Conservation (phyloP, 2,888 invertebrate genomes). For the Latrodectus elegans region DNA sequence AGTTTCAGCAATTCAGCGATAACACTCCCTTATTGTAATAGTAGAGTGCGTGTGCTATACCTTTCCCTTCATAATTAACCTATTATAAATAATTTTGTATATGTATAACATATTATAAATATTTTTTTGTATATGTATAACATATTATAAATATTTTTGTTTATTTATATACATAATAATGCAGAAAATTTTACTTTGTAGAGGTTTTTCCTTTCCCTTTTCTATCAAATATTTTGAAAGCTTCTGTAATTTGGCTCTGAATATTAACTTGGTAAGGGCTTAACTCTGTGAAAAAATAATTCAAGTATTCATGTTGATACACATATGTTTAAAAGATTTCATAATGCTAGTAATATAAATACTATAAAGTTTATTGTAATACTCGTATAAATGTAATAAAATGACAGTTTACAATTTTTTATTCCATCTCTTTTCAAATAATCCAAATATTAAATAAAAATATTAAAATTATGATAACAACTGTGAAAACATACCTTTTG, state of each 20-base stretch:
- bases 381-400: too few species aligned
- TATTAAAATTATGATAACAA: too few species aligned
- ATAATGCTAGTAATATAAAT: too few species aligned
- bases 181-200: slow-evolving; percentile 18
- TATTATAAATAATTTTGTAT: neutral
- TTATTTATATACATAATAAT: neutral
- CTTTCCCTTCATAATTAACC: too few species aligned
- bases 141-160: neutral
- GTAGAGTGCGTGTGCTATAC: too few species aligned
- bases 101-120: neutral
- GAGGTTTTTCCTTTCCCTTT: slow-evolving; percentile 26
- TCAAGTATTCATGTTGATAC: neutral
- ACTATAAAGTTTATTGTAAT: too few species aligned
- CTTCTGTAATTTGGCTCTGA: slow-evolving; percentile 45
- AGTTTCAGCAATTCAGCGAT: neutral
- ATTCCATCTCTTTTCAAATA: too few species aligned
- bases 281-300: slow-evolving; percentile 12
- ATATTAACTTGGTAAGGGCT: slow-evolving; percentile 35
- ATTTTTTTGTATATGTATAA: too few species aligned
- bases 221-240: slow-evolving; percentile 41
- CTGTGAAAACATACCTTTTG: too few species aligned
- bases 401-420: too few species aligned
- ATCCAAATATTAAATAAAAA: too few species aligned
- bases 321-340: neutral
- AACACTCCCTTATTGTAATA: too few species aligned